Conservation (phyloP, 2,113 vertebrate genomes). For the Anhinga anhinga region DNA sequence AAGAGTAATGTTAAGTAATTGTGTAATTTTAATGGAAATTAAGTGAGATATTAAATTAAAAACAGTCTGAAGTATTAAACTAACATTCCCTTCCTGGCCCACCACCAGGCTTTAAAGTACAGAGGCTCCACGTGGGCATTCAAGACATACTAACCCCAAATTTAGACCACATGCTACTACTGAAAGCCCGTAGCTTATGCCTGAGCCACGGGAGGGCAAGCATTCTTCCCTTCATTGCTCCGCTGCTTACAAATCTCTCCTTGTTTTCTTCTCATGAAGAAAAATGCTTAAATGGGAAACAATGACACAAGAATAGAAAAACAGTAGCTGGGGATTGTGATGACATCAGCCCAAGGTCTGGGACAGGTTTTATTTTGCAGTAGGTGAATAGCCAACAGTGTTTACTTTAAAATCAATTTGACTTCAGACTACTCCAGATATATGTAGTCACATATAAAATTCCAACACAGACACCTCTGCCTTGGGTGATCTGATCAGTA, state of each 20-base stretch:
- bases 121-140: not conserved
- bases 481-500: not conserved
- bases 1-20: not conserved
- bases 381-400: not conserved
- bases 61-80: not conserved
- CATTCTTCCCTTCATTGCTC: not conserved
- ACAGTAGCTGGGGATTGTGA: not conserved
- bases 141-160: not conserved
- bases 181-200: not conserved
- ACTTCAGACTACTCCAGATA: not conserved
- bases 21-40: not conserved
- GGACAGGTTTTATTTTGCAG: not conserved
- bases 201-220: fast-evolving
- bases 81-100: not conserved
- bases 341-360: not conserved
- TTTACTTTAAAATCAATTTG: not conserved
- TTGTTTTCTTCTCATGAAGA: not conserved
- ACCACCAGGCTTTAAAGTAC: not conserved
- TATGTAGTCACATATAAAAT: not conserved
- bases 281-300: not conserved
- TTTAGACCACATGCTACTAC: not conserved
- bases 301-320: not conserved
- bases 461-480: not conserved
- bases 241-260: not conserved
- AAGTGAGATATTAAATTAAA: not conserved